Percentiles rank a stretch among this genome's conserved stretches.
phyloP scores from a whole-genome alignment of 1,140 invertebrate species.

The Adelges cooleyi region DNA sequence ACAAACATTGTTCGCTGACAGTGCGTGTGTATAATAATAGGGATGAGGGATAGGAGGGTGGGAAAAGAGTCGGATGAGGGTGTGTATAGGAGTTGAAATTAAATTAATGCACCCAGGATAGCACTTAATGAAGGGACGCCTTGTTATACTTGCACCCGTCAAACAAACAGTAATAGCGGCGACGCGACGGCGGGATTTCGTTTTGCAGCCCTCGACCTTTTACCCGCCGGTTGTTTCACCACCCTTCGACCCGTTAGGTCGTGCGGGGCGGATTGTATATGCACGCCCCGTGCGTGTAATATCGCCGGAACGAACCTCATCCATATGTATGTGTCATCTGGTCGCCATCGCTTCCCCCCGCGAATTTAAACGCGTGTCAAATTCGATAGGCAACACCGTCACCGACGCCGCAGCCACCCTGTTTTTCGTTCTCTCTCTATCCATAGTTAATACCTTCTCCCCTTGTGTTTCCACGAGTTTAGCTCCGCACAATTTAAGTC shows the following conservation, averaged over 20 bases:
- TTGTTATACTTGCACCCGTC: slow-evolving; percentile 13
- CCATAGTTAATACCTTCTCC: not conserved
- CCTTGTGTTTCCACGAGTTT: no score
- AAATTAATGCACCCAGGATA: slow-evolving; percentile 29
- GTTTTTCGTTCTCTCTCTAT: not conserved
- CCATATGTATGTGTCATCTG: slow-evolving; percentile 27
- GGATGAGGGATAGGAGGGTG: no score
- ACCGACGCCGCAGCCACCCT: not conserved
- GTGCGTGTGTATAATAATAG: not conserved
- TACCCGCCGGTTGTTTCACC: not conserved
- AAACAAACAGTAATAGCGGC: slow-evolving; percentile 3
- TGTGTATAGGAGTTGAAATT: slow-evolving; percentile 1
- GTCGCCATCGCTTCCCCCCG: not conserved
- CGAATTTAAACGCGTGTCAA: slow-evolving; percentile 28
- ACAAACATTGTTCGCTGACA: not conserved
- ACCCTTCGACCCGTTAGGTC: no score
- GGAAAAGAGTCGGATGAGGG: not conserved
- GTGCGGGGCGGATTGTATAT: not conserved
- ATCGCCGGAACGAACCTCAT: slow-evolving; percentile 24
- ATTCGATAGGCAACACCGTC: slow-evolving; percentile 21
- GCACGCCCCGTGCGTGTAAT: not conserved
- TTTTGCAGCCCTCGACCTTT: no score
- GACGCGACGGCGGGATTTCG: no score
- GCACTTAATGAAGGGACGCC: slow-evolving; percentile 27
- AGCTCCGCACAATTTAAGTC: no score